Base-by-base conservation (phyloP, 2,888 invertebrate species). In the Acleris laterana region DNA sequence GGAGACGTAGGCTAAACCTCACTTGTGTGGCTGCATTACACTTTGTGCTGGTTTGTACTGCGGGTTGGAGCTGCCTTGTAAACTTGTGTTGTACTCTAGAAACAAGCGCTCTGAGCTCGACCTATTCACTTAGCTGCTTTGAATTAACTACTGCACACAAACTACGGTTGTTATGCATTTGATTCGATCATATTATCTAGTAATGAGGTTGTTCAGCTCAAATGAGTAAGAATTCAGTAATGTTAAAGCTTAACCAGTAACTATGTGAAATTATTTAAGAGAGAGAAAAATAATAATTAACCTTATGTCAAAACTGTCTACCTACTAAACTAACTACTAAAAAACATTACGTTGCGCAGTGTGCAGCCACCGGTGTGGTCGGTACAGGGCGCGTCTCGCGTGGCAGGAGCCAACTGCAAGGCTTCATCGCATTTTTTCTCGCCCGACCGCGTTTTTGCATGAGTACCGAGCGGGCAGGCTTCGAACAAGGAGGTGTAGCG, bases 401-500 rank as follows among this genome's bases (percentile, higher is more conserved):
- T 80, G 81, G 80, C 82, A 74, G 83, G 82, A 76, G 83, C 82
- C 78, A 79, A 69, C 77, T 78, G 77, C 77, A 77, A 76, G 77
- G 74, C 68, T 71, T 74, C 74, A 71, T 73, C 70, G 81, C 73
- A 74, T 16, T 81, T 83, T 84, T 83, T 77, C 78, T 78, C 72
- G 71, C 72, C 74, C 70, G 74, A 70, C 71, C 72, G 75, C 70
- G 78, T 84, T 83, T 83, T 83, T 85, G 82, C 81, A 83, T 80
- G 78, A 77, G 78, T 77, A 77, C 74, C 74, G 77, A 80, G 77
- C 80, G 71, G 81, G 76, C 79, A 77, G 72, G 80, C 78, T 79
- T 81, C 77, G 76, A 81, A 81, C 81, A 83, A 81, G 80, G 75
- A 79, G 82, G 79, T 77, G 80, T 80, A 81, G 77, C 74, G 71